Evolutionary conservation across 23 tunicate species (phyloP).

Genomic region (Ciona savignyi): DNA sequence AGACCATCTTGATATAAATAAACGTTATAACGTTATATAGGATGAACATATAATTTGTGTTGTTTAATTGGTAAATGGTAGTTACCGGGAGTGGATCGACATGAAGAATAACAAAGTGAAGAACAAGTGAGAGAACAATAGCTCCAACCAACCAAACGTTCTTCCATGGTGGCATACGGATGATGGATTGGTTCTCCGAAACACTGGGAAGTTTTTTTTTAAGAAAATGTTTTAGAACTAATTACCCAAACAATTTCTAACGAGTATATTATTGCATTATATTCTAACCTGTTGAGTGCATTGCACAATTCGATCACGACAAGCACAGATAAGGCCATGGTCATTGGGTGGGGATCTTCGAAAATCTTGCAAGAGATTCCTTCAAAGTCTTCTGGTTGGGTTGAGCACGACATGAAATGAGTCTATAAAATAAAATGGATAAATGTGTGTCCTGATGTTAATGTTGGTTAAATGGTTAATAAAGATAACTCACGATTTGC

Average conservation of each 20-base stretch:
- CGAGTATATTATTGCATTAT: background rate
- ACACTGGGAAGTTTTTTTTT: slow-evolving; percentile 42
- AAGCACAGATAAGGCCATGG: slow-evolving; percentile 97
- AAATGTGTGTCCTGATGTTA: background rate
- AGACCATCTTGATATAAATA: slow-evolving; percentile 62
- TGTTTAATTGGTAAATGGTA: background rate
- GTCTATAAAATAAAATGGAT: slow-evolving; percentile 30
- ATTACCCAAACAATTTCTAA: background rate
- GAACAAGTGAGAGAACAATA: slow-evolving; percentile 89
- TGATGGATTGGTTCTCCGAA: slow-evolving; percentile 94
- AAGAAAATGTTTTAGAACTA: background rate
- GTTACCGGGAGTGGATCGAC: slow-evolving; percentile 96
- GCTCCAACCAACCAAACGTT: slow-evolving; percentile 89
- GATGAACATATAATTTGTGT: background rate
- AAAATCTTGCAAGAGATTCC: slow-evolving; percentile 87
- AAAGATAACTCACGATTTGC: slow-evolving; percentile 69
- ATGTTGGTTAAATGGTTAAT: background rate
- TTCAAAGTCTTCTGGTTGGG: slow-evolving; percentile 60
- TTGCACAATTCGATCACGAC: slow-evolving; percentile 95
- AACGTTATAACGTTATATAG: background rate
- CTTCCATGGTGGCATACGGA: slow-evolving; percentile 97
- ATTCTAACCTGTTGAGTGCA: slow-evolving; percentile 84
- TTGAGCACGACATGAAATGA: slow-evolving; percentile 88
- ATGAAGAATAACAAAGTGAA: slow-evolving; percentile 96
- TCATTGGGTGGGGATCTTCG: slow-evolving; percentile 99